These are phyloP conservation scores for Ophioninae sp. DNA, from an alignment of 2,888 invertebrate genomes.

Conservation along the genomic window DNA sequence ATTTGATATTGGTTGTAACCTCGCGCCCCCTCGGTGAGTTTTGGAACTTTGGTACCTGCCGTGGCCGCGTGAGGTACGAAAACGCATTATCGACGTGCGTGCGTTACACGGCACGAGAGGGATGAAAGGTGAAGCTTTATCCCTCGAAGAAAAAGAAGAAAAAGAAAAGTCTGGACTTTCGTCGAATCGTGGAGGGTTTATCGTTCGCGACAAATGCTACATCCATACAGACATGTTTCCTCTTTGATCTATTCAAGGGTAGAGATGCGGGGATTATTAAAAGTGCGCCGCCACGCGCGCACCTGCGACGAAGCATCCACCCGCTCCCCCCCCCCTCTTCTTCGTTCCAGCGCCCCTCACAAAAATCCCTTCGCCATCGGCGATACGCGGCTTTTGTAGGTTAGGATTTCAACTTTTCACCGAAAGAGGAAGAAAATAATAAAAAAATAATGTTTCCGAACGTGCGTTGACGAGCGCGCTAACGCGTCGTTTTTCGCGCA, in stretches of 20 bases:
- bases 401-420: slow-evolving; percentile 52
- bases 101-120: not conserved
- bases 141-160: not conserved
- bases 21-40: slow-evolving; percentile 32
- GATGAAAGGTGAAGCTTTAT: slow-evolving; percentile 18
- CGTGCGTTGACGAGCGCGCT: too few species aligned
- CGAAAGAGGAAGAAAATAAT: too few species aligned
- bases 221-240: slow-evolving; percentile 39
- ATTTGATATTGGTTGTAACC: slow-evolving; percentile 31
- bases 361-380: slow-evolving; percentile 17
- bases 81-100: slow-evolving; percentile 45
- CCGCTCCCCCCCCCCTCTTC: slow-evolving; percentile 37
- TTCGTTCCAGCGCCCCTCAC: too few species aligned
- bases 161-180: slow-evolving; percentile 51
- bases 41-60: slow-evolving; percentile 74
- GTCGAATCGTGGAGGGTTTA: slow-evolving; percentile 45
- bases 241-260: slow-evolving; percentile 66
- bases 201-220: slow-evolving; percentile 47
- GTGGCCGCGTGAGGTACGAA: slow-evolving; percentile 72
- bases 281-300: slow-evolving; percentile 67
- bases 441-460: too few species aligned
- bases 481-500: too few species aligned
- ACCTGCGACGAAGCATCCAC: slow-evolving; percentile 65
- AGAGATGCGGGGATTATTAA: slow-evolving; percentile 63
- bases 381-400: slow-evolving; percentile 60